Percentiles rank a stretch among this genome's conserved stretches.
Conservation (phyloP, 2,797 vertebrate genomes). For the Helostoma temminkii region DNA sequence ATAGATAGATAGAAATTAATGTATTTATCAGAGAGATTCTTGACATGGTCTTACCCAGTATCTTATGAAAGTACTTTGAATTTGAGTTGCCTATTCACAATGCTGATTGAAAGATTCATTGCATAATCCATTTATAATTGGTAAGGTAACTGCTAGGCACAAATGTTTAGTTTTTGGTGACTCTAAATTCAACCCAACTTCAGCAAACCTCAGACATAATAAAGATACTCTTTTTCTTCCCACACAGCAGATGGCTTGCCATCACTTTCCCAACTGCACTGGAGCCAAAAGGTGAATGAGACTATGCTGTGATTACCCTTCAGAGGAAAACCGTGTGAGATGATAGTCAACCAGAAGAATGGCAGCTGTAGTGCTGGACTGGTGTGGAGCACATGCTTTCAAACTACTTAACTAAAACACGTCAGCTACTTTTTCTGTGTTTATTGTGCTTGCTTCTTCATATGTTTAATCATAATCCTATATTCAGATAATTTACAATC, state of each 20-base stretch:
- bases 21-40: no score
- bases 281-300: slow-evolving; percentile 68
- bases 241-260: slow-evolving; percentile 64
- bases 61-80: no score
- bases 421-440: slow-evolving; percentile 21
- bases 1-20: no score
- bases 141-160: slow-evolving; percentile 41
- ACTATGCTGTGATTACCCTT: slow-evolving; percentile 67
- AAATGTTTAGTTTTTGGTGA: slow-evolving; percentile 25
- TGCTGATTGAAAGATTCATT: slow-evolving; percentile 16
- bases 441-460: slow-evolving; percentile 1
- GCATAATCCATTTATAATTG: slow-evolving; percentile 54
- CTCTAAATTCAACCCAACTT: slow-evolving; percentile 52
- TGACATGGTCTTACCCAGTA: no score
- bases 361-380: slow-evolving; percentile 33
- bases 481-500: neutral
- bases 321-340: slow-evolving; percentile 72
- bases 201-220: slow-evolving; percentile 73
- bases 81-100: slow-evolving; percentile 16
- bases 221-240: slow-evolving; percentile 70
- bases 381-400: slow-evolving; percentile 24
- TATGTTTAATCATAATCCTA: no score
- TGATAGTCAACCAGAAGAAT: slow-evolving; percentile 49
- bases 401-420: slow-evolving; percentile 44
- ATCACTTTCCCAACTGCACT: slow-evolving; percentile 62